Conservation (phyloP, 1,140 invertebrate genomes). For the Ips typographus region DNA sequence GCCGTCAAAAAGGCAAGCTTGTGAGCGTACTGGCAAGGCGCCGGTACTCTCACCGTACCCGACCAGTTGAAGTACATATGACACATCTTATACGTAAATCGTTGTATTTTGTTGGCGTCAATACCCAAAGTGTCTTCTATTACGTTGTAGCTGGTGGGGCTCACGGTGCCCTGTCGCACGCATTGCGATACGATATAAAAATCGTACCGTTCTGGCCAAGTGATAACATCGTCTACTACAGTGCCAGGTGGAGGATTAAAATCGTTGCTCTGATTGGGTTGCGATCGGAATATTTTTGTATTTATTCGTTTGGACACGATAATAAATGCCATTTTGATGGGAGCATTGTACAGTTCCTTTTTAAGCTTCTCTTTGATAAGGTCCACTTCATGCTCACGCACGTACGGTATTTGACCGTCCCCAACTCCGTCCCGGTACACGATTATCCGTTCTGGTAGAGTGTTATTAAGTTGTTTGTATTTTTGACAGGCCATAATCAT, state of each 20-base stretch:
- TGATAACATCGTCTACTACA: constrained; percentile 83
- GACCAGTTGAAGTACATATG: constrained; percentile 85
- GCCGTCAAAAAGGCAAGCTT: constrained; percentile 81
- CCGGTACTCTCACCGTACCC: constrained; percentile 79
- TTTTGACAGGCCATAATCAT: constrained; percentile 61
- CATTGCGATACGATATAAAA: constrained; percentile 80
- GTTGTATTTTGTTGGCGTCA: constrained; percentile 68
- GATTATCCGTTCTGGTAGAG: constrained; percentile 39
- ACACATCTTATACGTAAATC: constrained; percentile 76
- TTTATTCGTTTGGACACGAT: constrained; percentile 74
- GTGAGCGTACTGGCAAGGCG: constrained; percentile 85
- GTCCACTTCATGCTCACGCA: constrained; percentile 63
- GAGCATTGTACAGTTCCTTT: constrained; percentile 54
- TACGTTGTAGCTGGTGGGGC: constrained; percentile 80
- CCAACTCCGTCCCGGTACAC: constrained; percentile 79
- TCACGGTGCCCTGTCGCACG: constrained; percentile 77
- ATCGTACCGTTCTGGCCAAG: constrained; percentile 78
- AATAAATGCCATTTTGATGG: constrained; percentile 65
- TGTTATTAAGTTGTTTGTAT: constrained; percentile 55
- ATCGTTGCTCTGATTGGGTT: constrained; percentile 44
- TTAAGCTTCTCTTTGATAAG: constrained; percentile 57
- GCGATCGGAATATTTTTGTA: constrained; percentile 62
- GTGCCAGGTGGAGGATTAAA: constrained; percentile 83
- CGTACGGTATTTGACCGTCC: constrained; percentile 76
- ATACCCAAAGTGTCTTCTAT: constrained; percentile 66